Evolutionary conservation across 2,888 invertebrate species (phyloP).

Genomic region (Litoditis marina): DNA sequence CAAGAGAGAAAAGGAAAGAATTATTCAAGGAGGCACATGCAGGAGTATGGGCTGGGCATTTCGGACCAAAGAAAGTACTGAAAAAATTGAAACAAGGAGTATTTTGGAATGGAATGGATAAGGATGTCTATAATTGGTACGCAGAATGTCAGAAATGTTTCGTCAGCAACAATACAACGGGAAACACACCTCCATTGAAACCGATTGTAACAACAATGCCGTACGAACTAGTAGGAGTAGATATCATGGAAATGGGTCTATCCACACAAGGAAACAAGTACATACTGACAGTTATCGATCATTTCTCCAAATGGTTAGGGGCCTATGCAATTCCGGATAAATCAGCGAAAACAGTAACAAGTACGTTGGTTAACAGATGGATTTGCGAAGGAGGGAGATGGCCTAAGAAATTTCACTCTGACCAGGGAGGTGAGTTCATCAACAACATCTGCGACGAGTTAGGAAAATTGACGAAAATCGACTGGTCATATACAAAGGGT

Average conservation of each 20-base stretch:
- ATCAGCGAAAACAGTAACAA: slow-evolving; percentile 20
- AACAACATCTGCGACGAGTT: slow-evolving; percentile 15
- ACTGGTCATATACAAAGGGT: slow-evolving; percentile 15
- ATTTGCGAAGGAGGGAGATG: slow-evolving; percentile 18
- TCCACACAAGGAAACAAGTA: slow-evolving; percentile 16
- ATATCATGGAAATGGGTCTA: slow-evolving; percentile 22
- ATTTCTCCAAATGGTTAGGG: slow-evolving; percentile 20
- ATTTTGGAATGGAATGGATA: slow-evolving; percentile 22
- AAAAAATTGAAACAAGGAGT: slow-evolving; percentile 1
- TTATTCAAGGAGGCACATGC: slow-evolving; percentile 17
- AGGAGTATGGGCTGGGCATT: slow-evolving; percentile 12
- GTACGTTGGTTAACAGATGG: slow-evolving; percentile 20
- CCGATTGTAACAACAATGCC: slow-evolving; percentile 12
- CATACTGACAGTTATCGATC: slow-evolving; percentile 20
- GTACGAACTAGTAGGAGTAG: slow-evolving; percentile 22
- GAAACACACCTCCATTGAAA: slow-evolving; percentile 16
- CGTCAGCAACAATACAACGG: slow-evolving; percentile 5
- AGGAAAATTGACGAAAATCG: slow-evolving; percentile 10
- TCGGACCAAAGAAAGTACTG: slow-evolving; percentile 1
- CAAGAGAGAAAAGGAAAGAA: slow-evolving; percentile 8
- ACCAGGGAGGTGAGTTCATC: slow-evolving; percentile 22
- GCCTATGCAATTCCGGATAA: slow-evolving; percentile 22
- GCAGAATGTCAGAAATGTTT: slow-evolving; percentile 16
- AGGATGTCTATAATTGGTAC: slow-evolving; percentile 13
- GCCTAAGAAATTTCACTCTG: slow-evolving; percentile 15